Percentiles rank a stretch among this genome's conserved stretches.
These are phyloP conservation scores for Sphenopsis melanotis DNA, from an alignment of 2,797 vertebrate species.

Conservation along the genomic window DNA sequence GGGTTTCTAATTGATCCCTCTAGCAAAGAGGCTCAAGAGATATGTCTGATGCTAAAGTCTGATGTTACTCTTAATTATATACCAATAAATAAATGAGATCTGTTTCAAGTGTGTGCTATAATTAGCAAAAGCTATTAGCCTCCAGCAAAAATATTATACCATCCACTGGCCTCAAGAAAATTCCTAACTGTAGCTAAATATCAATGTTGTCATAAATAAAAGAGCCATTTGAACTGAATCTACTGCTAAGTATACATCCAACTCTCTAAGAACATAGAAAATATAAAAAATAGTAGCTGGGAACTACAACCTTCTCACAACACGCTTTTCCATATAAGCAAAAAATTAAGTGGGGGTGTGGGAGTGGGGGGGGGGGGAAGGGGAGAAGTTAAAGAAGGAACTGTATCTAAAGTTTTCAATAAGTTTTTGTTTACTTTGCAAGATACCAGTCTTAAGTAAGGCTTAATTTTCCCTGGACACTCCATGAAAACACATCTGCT, in stretches of 20 bases:
- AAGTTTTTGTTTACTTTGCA: not conserved
- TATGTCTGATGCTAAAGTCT: not conserved
- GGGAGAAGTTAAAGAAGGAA: not conserved
- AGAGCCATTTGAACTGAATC: not conserved
- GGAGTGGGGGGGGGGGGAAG: fast-evolving
- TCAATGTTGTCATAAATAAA: not conserved
- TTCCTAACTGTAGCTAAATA: not conserved
- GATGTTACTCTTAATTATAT: not conserved
- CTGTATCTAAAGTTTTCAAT: not conserved
- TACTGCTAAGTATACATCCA: not conserved
- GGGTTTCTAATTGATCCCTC: not conserved
- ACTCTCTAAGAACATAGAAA: not conserved
- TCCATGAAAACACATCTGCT: not conserved
- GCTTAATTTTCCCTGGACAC: not conserved
- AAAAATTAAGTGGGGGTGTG: fast-evolving
- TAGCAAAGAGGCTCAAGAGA: not conserved
- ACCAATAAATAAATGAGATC: not conserved
- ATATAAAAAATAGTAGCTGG: not conserved
- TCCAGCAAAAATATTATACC: not conserved
- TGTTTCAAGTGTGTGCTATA: not conserved
- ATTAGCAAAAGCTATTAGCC: not conserved
- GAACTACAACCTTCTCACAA: not conserved
- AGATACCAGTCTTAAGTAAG: not conserved
- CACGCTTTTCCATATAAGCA: not conserved
- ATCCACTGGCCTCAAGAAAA: not conserved